These are phyloP conservation scores for Strix uralensis DNA, from an alignment of 2,113 vertebrate species.

Conservation along the genomic window DNA sequence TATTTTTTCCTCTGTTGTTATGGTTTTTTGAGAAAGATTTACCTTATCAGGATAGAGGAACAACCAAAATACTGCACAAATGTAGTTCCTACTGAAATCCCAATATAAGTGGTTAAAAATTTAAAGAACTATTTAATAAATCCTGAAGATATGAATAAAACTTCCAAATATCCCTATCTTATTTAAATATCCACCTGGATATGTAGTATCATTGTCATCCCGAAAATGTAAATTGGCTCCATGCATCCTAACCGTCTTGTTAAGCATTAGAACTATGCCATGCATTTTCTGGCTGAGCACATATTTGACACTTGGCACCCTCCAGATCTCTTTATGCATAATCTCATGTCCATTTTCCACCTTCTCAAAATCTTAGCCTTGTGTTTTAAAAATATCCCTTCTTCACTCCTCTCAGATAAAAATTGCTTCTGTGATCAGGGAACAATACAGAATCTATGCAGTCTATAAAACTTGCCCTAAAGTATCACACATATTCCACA, in stretches of 20 bases:
- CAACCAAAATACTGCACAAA: neutral
- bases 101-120: neutral
- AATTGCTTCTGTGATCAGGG: neutral
- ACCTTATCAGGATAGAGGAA: neutral
- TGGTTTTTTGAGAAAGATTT: neutral
- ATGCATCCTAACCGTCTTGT: neutral
- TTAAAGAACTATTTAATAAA: neutral
- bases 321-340: neutral
- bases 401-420: neutral
- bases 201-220: neutral
- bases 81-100: fast-evolving
- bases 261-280: neutral
- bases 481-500: neutral
- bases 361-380: neutral
- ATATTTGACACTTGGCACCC: neutral
- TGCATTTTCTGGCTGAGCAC: neutral
- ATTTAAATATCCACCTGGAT: neutral
- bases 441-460: neutral
- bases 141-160: neutral
- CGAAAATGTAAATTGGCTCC: neutral
- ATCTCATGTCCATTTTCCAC: neutral
- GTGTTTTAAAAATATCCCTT: neutral
- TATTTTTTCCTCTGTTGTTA: neutral
- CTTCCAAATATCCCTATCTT: neutral
- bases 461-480: neutral